A percentile compares a stretch with the other conserved stretches of the same genome.
Evolutionary conservation across 2,888 invertebrate species (phyloP).

Genomic region (Taphrorychus bicolor): DNA sequence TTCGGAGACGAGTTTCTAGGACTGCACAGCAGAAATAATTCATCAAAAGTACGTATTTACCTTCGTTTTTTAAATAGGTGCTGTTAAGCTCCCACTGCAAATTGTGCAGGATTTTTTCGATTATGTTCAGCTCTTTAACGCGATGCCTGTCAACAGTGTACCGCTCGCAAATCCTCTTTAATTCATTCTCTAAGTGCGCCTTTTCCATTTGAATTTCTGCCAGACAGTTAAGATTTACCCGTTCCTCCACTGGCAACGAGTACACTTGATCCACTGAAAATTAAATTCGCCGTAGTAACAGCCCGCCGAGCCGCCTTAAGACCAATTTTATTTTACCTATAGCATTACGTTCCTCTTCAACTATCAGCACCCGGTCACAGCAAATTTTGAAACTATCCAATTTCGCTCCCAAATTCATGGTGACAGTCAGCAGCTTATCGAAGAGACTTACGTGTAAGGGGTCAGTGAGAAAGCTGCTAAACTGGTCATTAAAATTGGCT

Average conservation of each 20-base stretch:
- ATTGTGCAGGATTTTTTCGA: slow-evolving; percentile 45
- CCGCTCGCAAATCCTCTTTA: slow-evolving; percentile 46
- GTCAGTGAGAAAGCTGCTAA: slow-evolving; percentile 42
- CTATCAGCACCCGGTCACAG: slow-evolving; percentile 49
- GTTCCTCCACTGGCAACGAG: slow-evolving; percentile 49
- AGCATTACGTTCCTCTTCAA: slow-evolving; percentile 54
- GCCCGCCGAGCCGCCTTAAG: too few species aligned
- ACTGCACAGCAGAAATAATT: not conserved
- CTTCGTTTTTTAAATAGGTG: slow-evolving; percentile 30
- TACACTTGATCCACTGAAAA: slow-evolving; percentile 55
- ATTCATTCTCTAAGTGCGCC: slow-evolving; percentile 48
- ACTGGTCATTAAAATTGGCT: slow-evolving; percentile 18
- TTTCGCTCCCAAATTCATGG: slow-evolving; percentile 45
- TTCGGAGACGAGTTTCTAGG: not conserved
- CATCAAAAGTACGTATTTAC: slow-evolving; percentile 9
- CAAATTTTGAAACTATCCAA: slow-evolving; percentile 50
- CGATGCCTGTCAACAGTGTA: slow-evolving; percentile 40
- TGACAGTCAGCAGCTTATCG: slow-evolving; percentile 47
- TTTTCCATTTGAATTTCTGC: slow-evolving; percentile 52
- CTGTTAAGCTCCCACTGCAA: slow-evolving; percentile 45
- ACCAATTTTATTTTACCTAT: too few species aligned
- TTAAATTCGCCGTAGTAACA: too few species aligned
- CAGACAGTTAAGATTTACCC: slow-evolving; percentile 50
- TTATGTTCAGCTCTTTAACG: slow-evolving; percentile 45
- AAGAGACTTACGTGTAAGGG: slow-evolving; percentile 47